Percentiles rank a stretch among this genome's conserved stretches.
Conservation (phyloP, 1,140 invertebrate genomes). For the Chrysomallon squamiferum region DNA sequence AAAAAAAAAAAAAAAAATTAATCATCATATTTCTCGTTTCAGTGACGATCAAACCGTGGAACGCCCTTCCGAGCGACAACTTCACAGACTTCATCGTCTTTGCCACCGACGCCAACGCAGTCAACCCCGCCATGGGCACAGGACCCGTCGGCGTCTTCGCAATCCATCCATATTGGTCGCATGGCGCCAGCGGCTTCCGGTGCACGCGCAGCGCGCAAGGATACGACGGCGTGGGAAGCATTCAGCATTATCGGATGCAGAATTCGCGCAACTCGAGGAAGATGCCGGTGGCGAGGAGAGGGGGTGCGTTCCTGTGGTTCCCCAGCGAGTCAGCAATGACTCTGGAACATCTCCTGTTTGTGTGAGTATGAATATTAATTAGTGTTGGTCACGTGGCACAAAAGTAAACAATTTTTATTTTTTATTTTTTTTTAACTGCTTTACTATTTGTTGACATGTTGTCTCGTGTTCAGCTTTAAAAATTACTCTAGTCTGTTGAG, state of each 20-base stretch:
- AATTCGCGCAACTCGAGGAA: background rate
- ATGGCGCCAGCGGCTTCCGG: background rate
- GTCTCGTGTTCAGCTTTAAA: too few species aligned
- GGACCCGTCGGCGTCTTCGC: background rate
- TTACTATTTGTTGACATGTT: too few species aligned
- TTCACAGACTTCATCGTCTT: slow-evolving; percentile 6
- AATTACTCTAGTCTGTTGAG: too few species aligned
- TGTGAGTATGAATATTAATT: background rate
- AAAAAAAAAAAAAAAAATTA: too few species aligned
- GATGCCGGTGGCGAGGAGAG: background rate
- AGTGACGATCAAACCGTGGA: too few species aligned
- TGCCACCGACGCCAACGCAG: background rate
- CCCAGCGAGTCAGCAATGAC: background rate
- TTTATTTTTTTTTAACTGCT: too few species aligned
- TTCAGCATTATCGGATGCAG: background rate
- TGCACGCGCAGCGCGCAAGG: slow-evolving; percentile 1
- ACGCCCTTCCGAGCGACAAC: background rate
- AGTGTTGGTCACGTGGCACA: too few species aligned
- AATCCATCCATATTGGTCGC: background rate
- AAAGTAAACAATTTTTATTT: too few species aligned
- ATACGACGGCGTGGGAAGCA: slow-evolving; percentile 1
- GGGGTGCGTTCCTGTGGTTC: background rate
- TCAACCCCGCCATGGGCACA: background rate
- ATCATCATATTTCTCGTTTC: too few species aligned
- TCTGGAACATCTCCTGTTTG: background rate